Evolutionary conservation across 1,140 invertebrate genomes (phyloP), one percentile per base, ranked within the genome.

Genomic region (Meteorus sp.): DNA sequence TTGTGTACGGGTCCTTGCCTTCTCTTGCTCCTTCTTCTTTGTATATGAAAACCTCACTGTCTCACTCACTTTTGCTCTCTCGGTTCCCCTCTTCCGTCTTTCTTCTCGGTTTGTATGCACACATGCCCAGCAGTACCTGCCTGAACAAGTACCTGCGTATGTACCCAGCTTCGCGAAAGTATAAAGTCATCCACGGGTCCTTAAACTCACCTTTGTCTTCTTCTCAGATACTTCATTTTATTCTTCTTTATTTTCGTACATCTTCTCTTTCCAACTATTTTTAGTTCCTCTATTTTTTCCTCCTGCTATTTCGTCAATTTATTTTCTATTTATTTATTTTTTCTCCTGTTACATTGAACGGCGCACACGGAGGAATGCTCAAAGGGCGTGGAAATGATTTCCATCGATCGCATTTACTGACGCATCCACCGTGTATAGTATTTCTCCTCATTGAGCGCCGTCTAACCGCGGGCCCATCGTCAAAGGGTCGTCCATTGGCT

Each of bases 1-100:
- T 71, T 72, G 71, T 73, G 60, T 57, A 66, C 64, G 63, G 64
- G 66, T 70, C 72, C 73, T 71, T 64, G 68, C 67, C 69, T 70
- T 63, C 59, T 55, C 35, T 56, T 71, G 56, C 56, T 60, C 58
- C 55, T 61, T 60, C 68, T 71, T 69, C 66, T 74, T 71, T 67
- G 61, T 72, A 67, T 63, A 65, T 59, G 67, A 73, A 72, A 68
- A 68, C 65, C 60, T 60, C 19, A 48, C 35, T 45, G 19, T 11
- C 60, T 39, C 52, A 44, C 45, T 65, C 57, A 59, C 44, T 29
- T 9, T 29, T 9, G 4, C 9, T 29, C 27, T 29, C 27, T 29
- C 27, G 4, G 27, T 29, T 9, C 27, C 27, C 9, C 27, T 29
- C 27, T 9, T 4, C 9, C 9, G 27, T 9, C 35, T 25, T 33